These are phyloP conservation scores for Hesperophylax magnus DNA, from an alignment of 1,140 invertebrate genomes.

Conservation along the genomic window DNA sequence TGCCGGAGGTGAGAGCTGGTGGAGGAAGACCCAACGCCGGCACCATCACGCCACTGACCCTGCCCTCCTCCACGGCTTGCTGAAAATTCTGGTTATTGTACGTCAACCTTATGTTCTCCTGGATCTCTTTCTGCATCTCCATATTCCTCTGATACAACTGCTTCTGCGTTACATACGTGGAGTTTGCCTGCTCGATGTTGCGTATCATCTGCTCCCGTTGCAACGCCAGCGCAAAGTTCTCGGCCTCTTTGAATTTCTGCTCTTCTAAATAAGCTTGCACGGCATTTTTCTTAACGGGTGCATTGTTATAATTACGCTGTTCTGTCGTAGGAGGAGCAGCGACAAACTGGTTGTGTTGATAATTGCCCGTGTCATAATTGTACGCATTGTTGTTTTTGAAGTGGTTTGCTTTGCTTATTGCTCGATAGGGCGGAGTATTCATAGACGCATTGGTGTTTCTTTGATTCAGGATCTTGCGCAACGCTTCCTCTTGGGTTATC, in stretches of 20 bases:
- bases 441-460: background rate
- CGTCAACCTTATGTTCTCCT: conserved; percentile 40
- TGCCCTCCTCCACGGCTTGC: conserved; percentile 43
- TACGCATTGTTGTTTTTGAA: conserved; percentile 8
- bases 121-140: conserved; percentile 48
- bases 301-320: background rate
- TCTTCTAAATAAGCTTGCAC: conserved; percentile 28
- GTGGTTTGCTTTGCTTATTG: conserved; percentile 43
- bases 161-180: conserved; percentile 21
- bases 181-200: conserved; percentile 42
- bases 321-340: background rate
- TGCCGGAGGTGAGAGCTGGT: conserved; percentile 59
- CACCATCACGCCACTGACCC: conserved; percentile 27
- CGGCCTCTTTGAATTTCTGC: conserved; percentile 29
- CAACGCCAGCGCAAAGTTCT: conserved; percentile 7
- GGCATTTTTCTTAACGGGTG: conserved; percentile 14
- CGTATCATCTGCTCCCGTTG: conserved; percentile 32
- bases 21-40: conserved; percentile 43
- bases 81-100: conserved; percentile 33
- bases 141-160: conserved; percentile 28
- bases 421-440: conserved; percentile 12
- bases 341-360: conserved; percentile 31
- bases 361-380: conserved; percentile 23
- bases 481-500: conserved; percentile 1
- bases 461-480: conserved; percentile 5